These are phyloP conservation scores for Threskiornis aethiopicus DNA, from an alignment of 2,797 vertebrate genomes.

Conservation along the genomic window DNA sequence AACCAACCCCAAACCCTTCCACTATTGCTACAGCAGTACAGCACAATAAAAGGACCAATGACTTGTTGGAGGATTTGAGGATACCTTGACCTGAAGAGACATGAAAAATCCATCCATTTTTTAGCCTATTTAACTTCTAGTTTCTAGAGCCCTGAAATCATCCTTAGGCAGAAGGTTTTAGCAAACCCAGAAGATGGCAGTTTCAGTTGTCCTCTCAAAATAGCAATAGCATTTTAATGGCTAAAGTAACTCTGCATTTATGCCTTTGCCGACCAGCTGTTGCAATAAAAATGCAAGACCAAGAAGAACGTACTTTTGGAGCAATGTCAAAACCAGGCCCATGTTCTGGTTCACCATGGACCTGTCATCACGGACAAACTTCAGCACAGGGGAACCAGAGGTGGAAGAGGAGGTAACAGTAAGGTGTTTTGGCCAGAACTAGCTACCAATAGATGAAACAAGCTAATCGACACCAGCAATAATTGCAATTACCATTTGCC, in stretches of 20 bases:
- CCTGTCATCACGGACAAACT: neutral
- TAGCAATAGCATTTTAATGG: neutral
- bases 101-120: neutral
- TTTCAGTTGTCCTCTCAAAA: neutral
- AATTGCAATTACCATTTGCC: neutral
- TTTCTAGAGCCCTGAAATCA: neutral
- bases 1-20: neutral
- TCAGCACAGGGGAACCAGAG: neutral
- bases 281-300: neutral
- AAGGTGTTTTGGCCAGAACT: neutral
- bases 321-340: neutral
- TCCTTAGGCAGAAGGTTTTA: neutral
- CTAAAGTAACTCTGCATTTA: neutral
- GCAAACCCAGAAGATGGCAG: neutral
- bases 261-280: neutral
- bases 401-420: neutral
- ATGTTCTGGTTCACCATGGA: neutral
- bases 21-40: neutral
- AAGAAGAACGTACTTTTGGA: neutral
- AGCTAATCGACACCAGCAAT: neutral
- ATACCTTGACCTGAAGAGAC: neutral
- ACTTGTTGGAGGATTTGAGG: neutral
- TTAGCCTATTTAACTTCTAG: neutral
- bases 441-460: neutral
- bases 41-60: neutral